phyloP scores from a whole-genome alignment of 2,797 vertebrate species.

The Hemitrygon akajei region DNA sequence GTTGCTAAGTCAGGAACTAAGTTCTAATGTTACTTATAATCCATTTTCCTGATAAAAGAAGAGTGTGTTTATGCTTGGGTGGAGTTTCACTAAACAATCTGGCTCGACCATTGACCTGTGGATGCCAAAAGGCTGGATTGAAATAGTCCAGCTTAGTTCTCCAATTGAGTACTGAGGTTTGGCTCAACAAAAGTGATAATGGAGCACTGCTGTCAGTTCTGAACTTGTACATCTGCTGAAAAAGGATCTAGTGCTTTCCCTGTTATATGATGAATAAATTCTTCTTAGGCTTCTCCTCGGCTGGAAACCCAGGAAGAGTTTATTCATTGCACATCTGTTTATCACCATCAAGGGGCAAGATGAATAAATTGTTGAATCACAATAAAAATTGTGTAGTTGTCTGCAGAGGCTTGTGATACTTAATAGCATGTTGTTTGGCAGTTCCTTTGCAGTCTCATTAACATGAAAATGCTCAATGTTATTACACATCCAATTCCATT shows the following conservation, averaged over 20 bases:
- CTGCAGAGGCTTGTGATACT: background rate
- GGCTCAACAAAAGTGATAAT: background rate
- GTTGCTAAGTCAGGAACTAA: background rate
- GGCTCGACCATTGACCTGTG: background rate
- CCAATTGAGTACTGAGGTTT: too few relatives aligned
- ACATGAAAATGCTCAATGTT: slow-evolving; percentile 11
- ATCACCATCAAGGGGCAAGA: too few relatives aligned
- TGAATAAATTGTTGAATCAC: background rate
- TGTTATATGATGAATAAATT: too few relatives aligned
- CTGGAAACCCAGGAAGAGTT: too few relatives aligned
- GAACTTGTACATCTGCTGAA: background rate
- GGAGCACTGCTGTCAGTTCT: background rate
- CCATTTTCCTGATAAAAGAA: background rate
- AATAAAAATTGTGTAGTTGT: background rate
- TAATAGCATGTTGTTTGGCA: background rate
- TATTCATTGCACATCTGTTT: background rate
- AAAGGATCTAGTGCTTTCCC: too few relatives aligned
- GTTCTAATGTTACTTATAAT: background rate
- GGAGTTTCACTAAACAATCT: background rate
- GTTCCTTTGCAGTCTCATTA: background rate
- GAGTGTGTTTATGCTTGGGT: background rate
- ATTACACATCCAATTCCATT: background rate
- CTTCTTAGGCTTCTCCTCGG: too few relatives aligned
- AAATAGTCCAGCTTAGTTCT: background rate
- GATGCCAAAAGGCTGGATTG: background rate